Percentiles rank a stretch among this genome's conserved stretches.
phyloP scores from a whole-genome alignment of 2,888 invertebrate species.

The Euproctis similis region DNA sequence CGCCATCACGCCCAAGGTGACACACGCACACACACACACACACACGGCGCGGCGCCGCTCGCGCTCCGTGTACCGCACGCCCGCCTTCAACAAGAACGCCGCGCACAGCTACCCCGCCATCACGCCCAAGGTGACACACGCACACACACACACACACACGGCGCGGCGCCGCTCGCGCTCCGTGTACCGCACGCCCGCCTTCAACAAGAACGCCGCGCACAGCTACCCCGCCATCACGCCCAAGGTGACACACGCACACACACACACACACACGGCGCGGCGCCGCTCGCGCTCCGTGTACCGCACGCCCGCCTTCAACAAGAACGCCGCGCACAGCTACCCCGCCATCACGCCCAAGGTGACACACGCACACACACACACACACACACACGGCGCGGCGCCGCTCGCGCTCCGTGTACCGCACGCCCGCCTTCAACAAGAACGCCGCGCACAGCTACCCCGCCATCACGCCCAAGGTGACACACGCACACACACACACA shows the following conservation, averaged over 20 bases:
- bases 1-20: constrained; percentile 65
- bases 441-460: constrained; percentile 41
- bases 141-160: too few relatives aligned
- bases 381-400: constrained; percentile 33
- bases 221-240: constrained; percentile 63
- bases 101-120: constrained; percentile 48
- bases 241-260: too few relatives aligned
- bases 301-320: constrained; percentile 58
- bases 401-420: constrained; percentile 54
- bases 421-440: constrained; percentile 59
- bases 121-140: constrained; percentile 66
- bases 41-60: constrained; percentile 39
- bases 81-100: constrained; percentile 52
- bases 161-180: constrained; percentile 46
- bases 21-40: too few relatives aligned
- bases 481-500: too few relatives aligned
- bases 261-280: constrained; percentile 25
- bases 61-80: constrained; percentile 58
- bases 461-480: constrained; percentile 65
- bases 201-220: constrained; percentile 40
- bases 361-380: too few relatives aligned
- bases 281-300: constrained; percentile 55
- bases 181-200: constrained; percentile 60
- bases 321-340: constrained; percentile 36
- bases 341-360: constrained; percentile 69